These are phyloP conservation scores for Selene dorsalis DNA, from an alignment of 2,797 vertebrate species.

Conservation along the genomic window DNA sequence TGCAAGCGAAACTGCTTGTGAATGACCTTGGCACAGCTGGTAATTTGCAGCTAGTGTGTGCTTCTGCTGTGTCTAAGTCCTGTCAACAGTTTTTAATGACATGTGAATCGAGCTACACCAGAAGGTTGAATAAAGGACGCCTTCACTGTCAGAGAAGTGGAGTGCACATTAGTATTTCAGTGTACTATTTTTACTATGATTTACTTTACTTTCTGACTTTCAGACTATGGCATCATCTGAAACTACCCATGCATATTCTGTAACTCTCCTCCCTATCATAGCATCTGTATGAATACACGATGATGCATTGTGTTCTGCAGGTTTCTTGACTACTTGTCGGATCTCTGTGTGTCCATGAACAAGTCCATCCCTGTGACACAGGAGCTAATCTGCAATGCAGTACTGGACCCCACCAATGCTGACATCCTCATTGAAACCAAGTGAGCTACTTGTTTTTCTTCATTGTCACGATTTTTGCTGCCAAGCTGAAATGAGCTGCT, in stretches of 20 bases:
- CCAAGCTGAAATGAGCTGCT: not conserved
- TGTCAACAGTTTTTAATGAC: slow-evolving; percentile 31
- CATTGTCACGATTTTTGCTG: not conserved
- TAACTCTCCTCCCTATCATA: not conserved
- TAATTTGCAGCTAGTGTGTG: slow-evolving; percentile 37
- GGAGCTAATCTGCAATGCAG: slow-evolving; percentile 97
- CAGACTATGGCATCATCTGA: not conserved
- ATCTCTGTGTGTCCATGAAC: slow-evolving; percentile 98
- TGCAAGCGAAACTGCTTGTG: slow-evolving; percentile 52
- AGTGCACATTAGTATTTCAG: not conserved
- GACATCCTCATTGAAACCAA: slow-evolving; percentile 99
- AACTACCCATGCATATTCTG: not conserved
- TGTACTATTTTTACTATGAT: not conserved
- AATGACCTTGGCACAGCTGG: slow-evolving; percentile 34
- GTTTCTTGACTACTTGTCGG: slow-evolving; percentile 98
- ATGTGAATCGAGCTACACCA: slow-evolving; percentile 30
- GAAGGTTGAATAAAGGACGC: slow-evolving; percentile 16
- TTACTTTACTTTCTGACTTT: not conserved
- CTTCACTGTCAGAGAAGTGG: slow-evolving; percentile 11
- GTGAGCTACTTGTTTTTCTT: slow-evolving; percentile 79
- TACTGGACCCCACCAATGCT: slow-evolving; percentile 92
- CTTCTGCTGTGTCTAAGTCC: slow-evolving; percentile 25
- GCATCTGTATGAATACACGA: not conserved
- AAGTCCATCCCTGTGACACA: slow-evolving; percentile 99
- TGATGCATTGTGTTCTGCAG: slow-evolving; percentile 74